phyloP scores from a whole-genome alignment of 2,113 vertebrate species.

The Mastomys coucha region DNA sequence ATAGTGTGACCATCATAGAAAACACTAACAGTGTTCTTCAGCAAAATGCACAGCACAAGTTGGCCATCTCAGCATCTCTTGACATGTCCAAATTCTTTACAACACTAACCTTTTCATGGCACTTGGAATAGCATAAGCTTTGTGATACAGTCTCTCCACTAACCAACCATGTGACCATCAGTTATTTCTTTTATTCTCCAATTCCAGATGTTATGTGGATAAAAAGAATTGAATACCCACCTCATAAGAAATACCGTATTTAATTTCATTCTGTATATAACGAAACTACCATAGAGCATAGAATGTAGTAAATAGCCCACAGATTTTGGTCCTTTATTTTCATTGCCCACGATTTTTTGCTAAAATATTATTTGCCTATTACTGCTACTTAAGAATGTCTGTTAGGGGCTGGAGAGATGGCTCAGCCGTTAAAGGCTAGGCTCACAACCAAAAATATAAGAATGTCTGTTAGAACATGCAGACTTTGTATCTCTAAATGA shows the following conservation, averaged over 20 bases:
- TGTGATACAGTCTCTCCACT: neutral
- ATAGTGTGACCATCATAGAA: neutral
- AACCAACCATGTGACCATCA: neutral
- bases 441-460: too few species aligned
- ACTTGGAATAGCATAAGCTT: neutral
- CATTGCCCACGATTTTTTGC: neutral
- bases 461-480: neutral
- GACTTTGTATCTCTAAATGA: neutral
- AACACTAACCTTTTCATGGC: neutral
- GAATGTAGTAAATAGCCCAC: neutral
- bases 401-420: too few species aligned
- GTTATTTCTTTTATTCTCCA: neutral
- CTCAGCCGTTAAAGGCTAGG: too few species aligned
- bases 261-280: neutral
- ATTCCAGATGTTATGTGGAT: neutral
- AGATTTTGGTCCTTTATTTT: neutral
- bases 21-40: neutral
- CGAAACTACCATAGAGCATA: neutral
- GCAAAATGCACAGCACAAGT: neutral
- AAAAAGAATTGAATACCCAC: neutral
- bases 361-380: neutral
- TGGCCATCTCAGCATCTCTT: neutral
- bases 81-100: neutral
- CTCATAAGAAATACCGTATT: neutral
- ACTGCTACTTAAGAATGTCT: neutral